These are phyloP conservation scores for Oreochromis mossambicus DNA, from an alignment of 2,797 vertebrate species.

Conservation along the genomic window DNA sequence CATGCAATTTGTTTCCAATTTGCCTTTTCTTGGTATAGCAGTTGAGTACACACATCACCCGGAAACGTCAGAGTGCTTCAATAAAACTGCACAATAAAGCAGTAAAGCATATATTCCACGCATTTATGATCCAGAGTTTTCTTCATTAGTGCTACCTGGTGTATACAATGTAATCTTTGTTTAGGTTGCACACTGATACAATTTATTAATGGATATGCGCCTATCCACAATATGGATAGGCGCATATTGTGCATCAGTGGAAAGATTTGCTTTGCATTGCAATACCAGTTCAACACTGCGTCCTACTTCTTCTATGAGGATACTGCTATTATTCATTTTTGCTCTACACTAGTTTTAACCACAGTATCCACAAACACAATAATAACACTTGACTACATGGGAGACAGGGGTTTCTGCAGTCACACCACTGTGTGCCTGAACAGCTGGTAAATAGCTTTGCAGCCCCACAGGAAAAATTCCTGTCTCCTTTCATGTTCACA, in stretches of 20 bases:
- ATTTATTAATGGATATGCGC: neutral
- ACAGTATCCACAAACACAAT: neutral
- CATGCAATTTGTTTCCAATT: neutral
- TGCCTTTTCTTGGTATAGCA: neutral
- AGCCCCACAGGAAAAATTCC: slow-evolving; percentile 10
- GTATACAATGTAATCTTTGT: neutral
- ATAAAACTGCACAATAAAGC: neutral
- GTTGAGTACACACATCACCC: neutral
- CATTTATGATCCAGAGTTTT: neutral
- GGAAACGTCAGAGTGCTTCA: neutral
- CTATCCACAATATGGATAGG: neutral
- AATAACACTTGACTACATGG: neutral
- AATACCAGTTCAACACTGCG: neutral
- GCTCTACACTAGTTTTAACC: neutral
- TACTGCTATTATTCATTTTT: neutral
- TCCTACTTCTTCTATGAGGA: neutral
- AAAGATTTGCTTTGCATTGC: neutral
- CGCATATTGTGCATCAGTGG: neutral
- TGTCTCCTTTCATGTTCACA: slow-evolving; percentile 40
- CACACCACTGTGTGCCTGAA: neutral
- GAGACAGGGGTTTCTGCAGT: neutral
- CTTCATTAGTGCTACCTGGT: neutral
- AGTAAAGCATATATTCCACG: neutral
- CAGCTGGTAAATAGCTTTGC: slow-evolving; percentile 36
- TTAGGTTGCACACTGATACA: neutral